These are phyloP conservation scores for Ceratina australensis DNA, from an alignment of 1,140 invertebrate species.

Conservation along the genomic window DNA sequence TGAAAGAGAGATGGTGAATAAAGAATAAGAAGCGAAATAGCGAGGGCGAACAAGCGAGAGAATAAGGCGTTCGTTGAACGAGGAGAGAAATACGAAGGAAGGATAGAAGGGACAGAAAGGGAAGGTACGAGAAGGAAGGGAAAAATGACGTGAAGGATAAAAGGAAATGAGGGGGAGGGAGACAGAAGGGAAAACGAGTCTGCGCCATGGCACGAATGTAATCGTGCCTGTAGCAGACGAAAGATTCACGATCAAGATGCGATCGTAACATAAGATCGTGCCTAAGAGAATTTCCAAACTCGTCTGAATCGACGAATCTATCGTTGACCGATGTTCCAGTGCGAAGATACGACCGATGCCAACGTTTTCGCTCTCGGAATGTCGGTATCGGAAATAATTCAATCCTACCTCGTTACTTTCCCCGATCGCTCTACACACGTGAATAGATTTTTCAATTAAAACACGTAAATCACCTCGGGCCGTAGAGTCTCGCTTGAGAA, in stretches of 20 bases:
- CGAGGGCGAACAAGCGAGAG: neutral
- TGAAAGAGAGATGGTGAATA: constrained; percentile 44
- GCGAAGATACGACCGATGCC: constrained; percentile 13
- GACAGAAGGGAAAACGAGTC: constrained; percentile 73
- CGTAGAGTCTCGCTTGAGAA: neutral
- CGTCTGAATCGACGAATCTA: constrained; percentile 53
- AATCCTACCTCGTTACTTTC: constrained; percentile 1
- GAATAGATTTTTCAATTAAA: constrained; percentile 8
- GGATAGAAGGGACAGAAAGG: constrained; percentile 29
- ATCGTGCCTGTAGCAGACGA: constrained; percentile 64
- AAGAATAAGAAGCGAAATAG: constrained; percentile 4
- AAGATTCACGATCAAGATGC: constrained; percentile 68
- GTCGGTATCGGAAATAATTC: constrained; percentile 6
- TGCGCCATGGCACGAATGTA: constrained; percentile 71
- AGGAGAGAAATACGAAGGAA: neutral
- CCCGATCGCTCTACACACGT: neutral
- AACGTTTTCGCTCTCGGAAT: constrained; percentile 11
- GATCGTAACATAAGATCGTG: constrained; percentile 56
- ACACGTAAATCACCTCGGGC: neutral
- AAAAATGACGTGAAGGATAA: constrained; percentile 44
- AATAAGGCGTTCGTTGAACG: no score
- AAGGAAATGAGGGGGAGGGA: constrained; percentile 58
- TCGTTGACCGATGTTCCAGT: constrained; percentile 21
- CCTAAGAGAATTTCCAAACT: constrained; percentile 55
- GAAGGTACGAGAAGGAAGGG: constrained; percentile 62